A percentile compares a stretch with the other conserved stretches of the same genome.
Conservation (phyloP, 2,888 invertebrate species). For the Drosophila peninsularis region DNA sequence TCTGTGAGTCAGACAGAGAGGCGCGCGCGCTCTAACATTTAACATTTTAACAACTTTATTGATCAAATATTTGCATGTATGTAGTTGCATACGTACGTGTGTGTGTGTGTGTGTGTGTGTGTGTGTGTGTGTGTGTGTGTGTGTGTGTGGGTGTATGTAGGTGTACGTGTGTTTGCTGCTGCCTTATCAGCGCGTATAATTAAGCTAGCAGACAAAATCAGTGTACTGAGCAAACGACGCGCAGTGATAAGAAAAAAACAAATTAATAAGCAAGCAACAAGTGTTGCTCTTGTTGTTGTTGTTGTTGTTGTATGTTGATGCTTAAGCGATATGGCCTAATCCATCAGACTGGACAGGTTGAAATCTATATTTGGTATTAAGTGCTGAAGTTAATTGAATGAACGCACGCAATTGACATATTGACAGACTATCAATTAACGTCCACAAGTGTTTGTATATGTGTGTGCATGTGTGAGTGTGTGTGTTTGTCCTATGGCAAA, state of each 20-base stretch:
- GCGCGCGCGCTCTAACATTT: conserved; percentile 44
- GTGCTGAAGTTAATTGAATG: conserved; percentile 42
- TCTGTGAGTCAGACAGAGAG: conserved; percentile 40
- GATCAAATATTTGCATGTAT: conserved; percentile 69
- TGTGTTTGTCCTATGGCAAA: conserved; percentile 7
- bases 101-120: conserved; percentile 18
- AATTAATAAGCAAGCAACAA: conserved; percentile 42
- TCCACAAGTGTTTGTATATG: neutral
- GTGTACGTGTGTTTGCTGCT: conserved; percentile 22
- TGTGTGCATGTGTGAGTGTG: neutral
- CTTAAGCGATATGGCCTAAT: conserved; percentile 32
- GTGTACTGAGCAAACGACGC: conserved; percentile 22
- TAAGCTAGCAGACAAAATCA: conserved; percentile 51
- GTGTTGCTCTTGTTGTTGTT: conserved; percentile 23
- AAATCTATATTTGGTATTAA: conserved; percentile 31
- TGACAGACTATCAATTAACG: conserved; percentile 46
- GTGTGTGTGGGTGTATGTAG: conserved; percentile 17
- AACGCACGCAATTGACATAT: conserved; percentile 31
- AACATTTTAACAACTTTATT: conserved; percentile 58
- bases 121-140: conserved; percentile 9
- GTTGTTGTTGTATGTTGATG: conserved; percentile 10
- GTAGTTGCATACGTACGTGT: conserved; percentile 1
- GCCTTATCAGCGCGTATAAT: conserved; percentile 38
- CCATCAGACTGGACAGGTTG: conserved; percentile 26
- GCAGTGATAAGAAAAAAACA: conserved; percentile 25